Evolutionary conservation across 2,113 vertebrate genomes (phyloP).

Genomic region (Pygoscelis adeliae): DNA sequence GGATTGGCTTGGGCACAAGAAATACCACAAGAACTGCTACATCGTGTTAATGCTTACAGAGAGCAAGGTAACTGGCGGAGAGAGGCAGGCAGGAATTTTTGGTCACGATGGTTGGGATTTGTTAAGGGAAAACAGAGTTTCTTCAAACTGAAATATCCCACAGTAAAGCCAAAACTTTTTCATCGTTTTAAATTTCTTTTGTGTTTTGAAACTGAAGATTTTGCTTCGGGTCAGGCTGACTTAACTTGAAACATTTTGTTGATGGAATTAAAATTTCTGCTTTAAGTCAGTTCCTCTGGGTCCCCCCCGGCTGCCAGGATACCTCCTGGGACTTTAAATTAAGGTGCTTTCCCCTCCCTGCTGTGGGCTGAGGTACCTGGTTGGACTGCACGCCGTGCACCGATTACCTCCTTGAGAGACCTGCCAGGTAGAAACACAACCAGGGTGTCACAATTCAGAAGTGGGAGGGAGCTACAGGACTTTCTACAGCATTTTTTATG

Average conservation of each 20-base stretch:
- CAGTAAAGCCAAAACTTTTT: not conserved
- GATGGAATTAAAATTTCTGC: not conserved
- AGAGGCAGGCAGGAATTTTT: not conserved
- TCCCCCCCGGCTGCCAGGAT: rapidly evolving
- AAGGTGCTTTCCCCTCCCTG: not conserved
- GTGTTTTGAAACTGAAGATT: not conserved
- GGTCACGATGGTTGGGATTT: rapidly evolving
- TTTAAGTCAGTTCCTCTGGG: not conserved
- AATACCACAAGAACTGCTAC: not conserved
- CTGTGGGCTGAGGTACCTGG: not conserved
- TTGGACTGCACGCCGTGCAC: not conserved
- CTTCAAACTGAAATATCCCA: not conserved
- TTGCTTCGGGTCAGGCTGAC: not conserved
- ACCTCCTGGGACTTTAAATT: not conserved
- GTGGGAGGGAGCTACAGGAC: too few species aligned
- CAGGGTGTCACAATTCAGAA: too few species aligned
- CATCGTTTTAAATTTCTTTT: not conserved
- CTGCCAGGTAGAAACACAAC: not conserved
- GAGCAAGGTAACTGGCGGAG: rapidly evolving
- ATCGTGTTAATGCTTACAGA: not conserved
- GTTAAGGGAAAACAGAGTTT: not conserved
- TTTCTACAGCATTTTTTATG: not conserved
- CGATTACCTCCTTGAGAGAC: not conserved
- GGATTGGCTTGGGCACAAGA: rapidly evolving
- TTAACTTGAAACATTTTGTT: not conserved